Percentiles rank a stretch among this genome's conserved stretches.
Evolutionary conservation across 2,888 invertebrate species (phyloP).

Genomic region (Venustoraphidia nigricollis): DNA sequence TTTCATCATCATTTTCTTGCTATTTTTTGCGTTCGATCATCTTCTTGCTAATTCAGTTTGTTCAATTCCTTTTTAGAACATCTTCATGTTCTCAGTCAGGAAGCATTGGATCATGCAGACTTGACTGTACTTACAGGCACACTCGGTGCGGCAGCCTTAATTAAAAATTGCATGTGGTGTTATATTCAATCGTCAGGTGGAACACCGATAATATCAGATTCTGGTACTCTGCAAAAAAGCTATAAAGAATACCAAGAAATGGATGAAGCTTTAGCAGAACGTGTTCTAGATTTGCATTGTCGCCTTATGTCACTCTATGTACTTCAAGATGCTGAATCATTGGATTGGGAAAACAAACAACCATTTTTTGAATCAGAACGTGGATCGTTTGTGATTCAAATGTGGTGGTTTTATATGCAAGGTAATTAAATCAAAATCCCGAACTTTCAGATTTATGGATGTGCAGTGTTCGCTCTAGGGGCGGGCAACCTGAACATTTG

Average conservation of each 20-base stretch:
- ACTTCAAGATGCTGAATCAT: conserved; percentile 64
- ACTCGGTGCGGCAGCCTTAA: conserved; percentile 61
- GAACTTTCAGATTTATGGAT: not conserved
- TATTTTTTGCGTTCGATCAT: too few species aligned
- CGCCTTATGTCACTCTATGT: conserved; percentile 64
- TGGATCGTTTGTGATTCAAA: conserved; percentile 69
- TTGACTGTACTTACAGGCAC: conserved; percentile 66
- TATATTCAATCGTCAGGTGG: conserved; percentile 44
- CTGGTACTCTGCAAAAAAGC: conserved; percentile 27
- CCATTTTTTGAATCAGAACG: conserved; percentile 57
- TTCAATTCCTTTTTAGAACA: conserved; percentile 38
- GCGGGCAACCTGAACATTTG: too few species aligned
- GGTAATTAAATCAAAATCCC: conserved; percentile 27
- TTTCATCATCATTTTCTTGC: too few species aligned
- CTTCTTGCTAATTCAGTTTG: not conserved
- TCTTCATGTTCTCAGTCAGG: conserved; percentile 63
- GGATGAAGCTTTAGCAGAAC: conserved; percentile 71
- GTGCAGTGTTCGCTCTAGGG: too few species aligned
- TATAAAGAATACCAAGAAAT: conserved; percentile 68
- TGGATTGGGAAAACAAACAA: conserved; percentile 53
- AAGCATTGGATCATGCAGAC: conserved; percentile 73
- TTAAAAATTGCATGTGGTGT: conserved; percentile 65
- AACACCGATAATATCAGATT: conserved; percentile 2
- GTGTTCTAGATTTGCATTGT: conserved; percentile 65
- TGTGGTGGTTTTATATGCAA: conserved; percentile 82